Evolutionary conservation across 1,140 invertebrate species (phyloP), one percentile per base, ranked within the genome.

Genomic region (Drosophila subpulchrella): DNA sequence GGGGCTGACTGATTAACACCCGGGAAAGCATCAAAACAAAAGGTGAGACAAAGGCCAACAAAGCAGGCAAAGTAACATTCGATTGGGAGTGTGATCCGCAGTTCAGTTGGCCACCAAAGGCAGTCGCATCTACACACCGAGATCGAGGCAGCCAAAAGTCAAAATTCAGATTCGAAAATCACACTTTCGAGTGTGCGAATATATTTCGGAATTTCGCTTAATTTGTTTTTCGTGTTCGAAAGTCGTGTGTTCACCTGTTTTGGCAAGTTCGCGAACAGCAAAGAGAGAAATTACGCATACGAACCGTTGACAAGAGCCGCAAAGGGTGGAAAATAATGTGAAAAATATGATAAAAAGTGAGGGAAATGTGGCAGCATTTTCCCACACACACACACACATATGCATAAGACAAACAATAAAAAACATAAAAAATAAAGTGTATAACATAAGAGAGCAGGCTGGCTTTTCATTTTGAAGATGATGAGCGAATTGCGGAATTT

Each of bases 401-500:
- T 5, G 3, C 34, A n/a, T 54, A 62, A 58, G 48, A 61, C 50
- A 47, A 70, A 51, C 48, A 51, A 34, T 32, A 24, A 47, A 46
- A 11, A 46, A 46, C 17, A 47, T 24, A 48, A 47, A 72, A 79
- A 59, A 67, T 80, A 76, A 74, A 75, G 66, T 65, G 48, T 48
- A 62, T 46, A 27, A 54, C 54, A 62, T 75, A 66, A 59, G 72
- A 66, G 61, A 63, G 55, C 44, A 20, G 47, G 59, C 56, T 75
- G 63, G 68, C 74, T 75, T 86, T 86, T 86, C 82, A 68, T 73
- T 83, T 79, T 73, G 67, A 79, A 66, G 75, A 82, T 86, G 85
- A 86, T 86, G 83, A 86, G 83, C 83, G 74, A 86, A 89, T 89
- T 88, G 84, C 75, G 70, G 81, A 83, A 79, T 86, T 86, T 88